Conservation (phyloP, 2,888 invertebrate species). For the Polydrusus tereticollis region DNA sequence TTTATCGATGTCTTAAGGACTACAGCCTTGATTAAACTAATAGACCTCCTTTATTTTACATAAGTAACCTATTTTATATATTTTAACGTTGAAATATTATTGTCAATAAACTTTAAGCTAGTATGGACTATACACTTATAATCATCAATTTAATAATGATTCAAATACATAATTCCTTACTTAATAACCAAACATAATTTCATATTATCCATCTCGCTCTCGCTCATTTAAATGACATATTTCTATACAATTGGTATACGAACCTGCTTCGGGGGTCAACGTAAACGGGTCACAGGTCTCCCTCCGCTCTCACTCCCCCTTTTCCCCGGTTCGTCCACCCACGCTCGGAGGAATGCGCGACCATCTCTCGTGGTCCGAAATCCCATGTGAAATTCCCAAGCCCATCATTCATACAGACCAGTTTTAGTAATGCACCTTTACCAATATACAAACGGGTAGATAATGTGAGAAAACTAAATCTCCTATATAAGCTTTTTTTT, state of each 20-base stretch:
- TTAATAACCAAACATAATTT: too few relatives aligned
- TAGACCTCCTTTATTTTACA: too few relatives aligned
- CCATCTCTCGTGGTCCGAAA: slow-evolving; percentile 37
- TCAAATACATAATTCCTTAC: too few relatives aligned
- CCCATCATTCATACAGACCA: slow-evolving; percentile 46
- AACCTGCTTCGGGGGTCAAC: slow-evolving; percentile 32
- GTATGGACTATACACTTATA: too few relatives aligned
- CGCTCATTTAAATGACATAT: slow-evolving; percentile 25
- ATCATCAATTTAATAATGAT: too few relatives aligned
- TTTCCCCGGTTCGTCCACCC: slow-evolving; percentile 28
- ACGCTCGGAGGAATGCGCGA: slow-evolving; percentile 42
- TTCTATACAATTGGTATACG: not conserved
- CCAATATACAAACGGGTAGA: slow-evolving; percentile 34
- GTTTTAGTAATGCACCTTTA: slow-evolving; percentile 37
- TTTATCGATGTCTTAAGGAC: too few relatives aligned
- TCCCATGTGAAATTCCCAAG: slow-evolving; percentile 47
- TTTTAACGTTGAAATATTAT: too few relatives aligned
- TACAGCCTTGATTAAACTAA: too few relatives aligned
- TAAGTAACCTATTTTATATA: too few relatives aligned
- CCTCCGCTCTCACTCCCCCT: not conserved
- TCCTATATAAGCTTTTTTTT: too few relatives aligned
- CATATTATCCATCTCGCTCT: too few relatives aligned
- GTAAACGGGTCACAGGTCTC: slow-evolving; percentile 39
- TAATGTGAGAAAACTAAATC: slow-evolving; percentile 16
- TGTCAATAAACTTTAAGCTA: too few relatives aligned